A percentile compares a stretch with the other conserved stretches of the same genome.
Evolutionary conservation across 64 coral and sea anemone genomes (phyloP).

Genomic region (Platygyra sinensis): DNA sequence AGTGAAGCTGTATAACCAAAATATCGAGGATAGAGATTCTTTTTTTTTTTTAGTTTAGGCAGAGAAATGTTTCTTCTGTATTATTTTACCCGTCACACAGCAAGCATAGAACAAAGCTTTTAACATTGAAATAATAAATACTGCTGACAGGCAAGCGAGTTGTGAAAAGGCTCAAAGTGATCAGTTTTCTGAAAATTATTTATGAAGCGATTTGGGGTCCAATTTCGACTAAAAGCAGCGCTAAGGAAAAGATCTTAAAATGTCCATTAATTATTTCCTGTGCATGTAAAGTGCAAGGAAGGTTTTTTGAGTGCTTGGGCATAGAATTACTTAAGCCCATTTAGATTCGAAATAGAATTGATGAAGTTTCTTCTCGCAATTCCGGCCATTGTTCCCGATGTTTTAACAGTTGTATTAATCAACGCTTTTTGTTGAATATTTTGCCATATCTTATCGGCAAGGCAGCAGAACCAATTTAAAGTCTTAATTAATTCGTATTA

Average conservation of each 20-base stretch:
- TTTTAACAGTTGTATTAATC: slow-evolving; percentile 81
- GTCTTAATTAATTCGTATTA: slow-evolving; percentile 89
- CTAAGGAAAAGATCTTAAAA: slow-evolving; percentile 13
- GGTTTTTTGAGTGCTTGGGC: slow-evolving; percentile 28
- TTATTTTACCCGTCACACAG: background rate
- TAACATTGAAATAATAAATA: background rate
- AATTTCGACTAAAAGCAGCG: slow-evolving; percentile 32
- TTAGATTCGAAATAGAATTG: slow-evolving; percentile 18
- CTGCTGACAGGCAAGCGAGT: background rate
- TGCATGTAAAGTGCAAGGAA: slow-evolving; percentile 15
- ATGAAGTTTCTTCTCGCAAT: slow-evolving; percentile 24
- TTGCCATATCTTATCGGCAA: slow-evolving; percentile 68
- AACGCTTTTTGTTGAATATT: slow-evolving; percentile 45
- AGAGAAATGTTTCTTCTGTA: background rate
- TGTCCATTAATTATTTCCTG: slow-evolving; percentile 47
- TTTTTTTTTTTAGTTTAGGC: background rate
- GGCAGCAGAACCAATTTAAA: slow-evolving; percentile 76
- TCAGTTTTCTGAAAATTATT: slow-evolving; percentile 10
- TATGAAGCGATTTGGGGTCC: background rate
- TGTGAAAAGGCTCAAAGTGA: background rate
- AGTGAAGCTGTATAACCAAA: slow-evolving; percentile 12
- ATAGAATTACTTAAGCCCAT: slow-evolving; percentile 46
- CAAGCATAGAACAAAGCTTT: background rate
- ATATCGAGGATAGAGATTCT: background rate
- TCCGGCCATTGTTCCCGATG: slow-evolving; percentile 34